Evolutionary conservation across 2,888 invertebrate species (phyloP), one percentile per base, ranked within the genome.

Genomic region (Apodemia duryi): DNA sequence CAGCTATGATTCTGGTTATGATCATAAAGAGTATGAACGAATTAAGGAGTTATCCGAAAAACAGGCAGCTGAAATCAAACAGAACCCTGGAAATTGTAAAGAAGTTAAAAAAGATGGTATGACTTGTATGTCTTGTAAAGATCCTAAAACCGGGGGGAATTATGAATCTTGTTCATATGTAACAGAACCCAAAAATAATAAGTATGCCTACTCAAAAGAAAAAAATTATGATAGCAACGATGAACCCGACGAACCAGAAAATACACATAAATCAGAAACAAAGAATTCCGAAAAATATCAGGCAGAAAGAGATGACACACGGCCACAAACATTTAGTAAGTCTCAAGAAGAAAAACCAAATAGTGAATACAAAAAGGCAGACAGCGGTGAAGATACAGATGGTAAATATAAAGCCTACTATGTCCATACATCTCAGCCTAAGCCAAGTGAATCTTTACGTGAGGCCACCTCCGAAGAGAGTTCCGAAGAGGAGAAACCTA

Each of bases 101-200:
- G 93, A 94, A 75, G 93, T 95, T 0, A 83, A 92, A 63, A 94
- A 92, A 74, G 94, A 95, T 70, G 94, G 94, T 3, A 94, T 94
- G 94, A 92, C 93, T 11, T 97, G 96, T 79, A 93, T 93, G 70
- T 92, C 95, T 1, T 97, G 97, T 76, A 94, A 95, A 72, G 94
- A 96, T 77, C 93, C 95, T 1, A 94, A 95, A 78, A 95, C 94
- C 2, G 95, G 96, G 61, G 96, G 95, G 41, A 94, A 95, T 68
- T 96, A 94, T 70, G 97, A 97, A 80, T 95, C 95, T 13, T 97
- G 97, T 78, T 95, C 95, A 0, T 97, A 96, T 81, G 94, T 95
- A 10, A 94, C 95, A 1, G 94, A 94, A 69, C 96, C 96, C 0
- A 93, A 94, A 74, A 95, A 95, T 69, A 94, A 96, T 78, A 92